Base-by-base conservation (phyloP, 2,888 invertebrate genomes). In the Chymomyza procnemis region DNA sequence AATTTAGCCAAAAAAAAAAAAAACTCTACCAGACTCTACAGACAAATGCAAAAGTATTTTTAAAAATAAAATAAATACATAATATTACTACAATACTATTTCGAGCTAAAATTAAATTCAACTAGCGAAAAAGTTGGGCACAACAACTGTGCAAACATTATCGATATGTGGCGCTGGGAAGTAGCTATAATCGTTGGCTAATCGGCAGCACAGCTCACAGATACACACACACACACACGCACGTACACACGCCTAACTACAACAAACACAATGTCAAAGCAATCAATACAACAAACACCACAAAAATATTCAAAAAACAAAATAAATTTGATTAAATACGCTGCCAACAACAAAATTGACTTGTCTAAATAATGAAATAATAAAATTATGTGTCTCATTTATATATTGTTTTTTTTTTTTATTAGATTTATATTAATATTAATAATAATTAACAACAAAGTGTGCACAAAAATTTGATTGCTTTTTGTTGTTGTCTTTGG, bases 131-230 rank as follows among this genome's bases (percentile, higher is more conserved):
- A 60, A 66, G 66, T 63, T 61, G 55, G 65, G 71, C 67, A 67
- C 50, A 63, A 63, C 78, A 85, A 85, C 81, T 81, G 81, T 81
- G 66, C 67, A 81, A 81, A 85, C 66, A 19, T 21, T 19, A 54
- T 54, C 54, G 54, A 54, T 54, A 54, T 18, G 54, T n/a, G n/a
- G n/a, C 5, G 21, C 18, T n/a, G 19, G 18, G 19, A 18, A n/a
- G 19, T 48, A 48, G 16, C 26, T 26, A 26, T 26, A 48, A 48
- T 12, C 34, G 34, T 8, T 34, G 12, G 2, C 12, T 41, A 41
- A 41, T 41, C 34, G 34, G 34, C 34, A 41, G 2, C 34, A 1
- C 4, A 26, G 26, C 12, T 41, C 12, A 30, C 34, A 41, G 34
- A n/a, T n/a, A n/a, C n/a, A n/a, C n/a, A n/a, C 8, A 48, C 16